Evolutionary conservation across 2,797 vertebrate genomes (phyloP).

Genomic region (Alosa sapidissima): DNA sequence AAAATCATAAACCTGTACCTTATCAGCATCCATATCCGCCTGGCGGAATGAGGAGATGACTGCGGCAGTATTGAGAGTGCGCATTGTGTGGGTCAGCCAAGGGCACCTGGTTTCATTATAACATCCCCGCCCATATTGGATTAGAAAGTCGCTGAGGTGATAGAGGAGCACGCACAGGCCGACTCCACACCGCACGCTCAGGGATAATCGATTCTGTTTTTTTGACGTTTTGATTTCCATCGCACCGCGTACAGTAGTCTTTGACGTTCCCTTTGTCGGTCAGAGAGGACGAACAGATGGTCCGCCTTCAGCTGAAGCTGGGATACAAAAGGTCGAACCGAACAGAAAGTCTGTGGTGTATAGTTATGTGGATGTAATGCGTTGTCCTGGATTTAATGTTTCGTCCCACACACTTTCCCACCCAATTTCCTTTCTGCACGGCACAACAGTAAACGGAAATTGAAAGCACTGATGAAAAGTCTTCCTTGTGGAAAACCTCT

Average conservation of each 20-base stretch:
- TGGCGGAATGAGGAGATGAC: slow-evolving; percentile 16
- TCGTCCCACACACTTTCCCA: neutral
- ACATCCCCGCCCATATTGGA: slow-evolving; percentile 18
- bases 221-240: neutral
- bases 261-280: slow-evolving; percentile 41
- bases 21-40: slow-evolving; percentile 12
- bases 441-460: neutral
- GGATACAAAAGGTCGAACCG: neutral
- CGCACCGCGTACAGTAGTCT: neutral
- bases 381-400: neutral
- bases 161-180: neutral
- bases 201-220: slow-evolving; percentile 48
- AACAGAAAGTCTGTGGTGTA: neutral
- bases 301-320: neutral
- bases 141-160: slow-evolving; percentile 36
- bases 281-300: neutral
- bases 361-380: neutral
- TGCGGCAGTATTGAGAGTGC: slow-evolving; percentile 23
- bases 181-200: neutral
- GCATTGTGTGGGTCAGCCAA: slow-evolving; percentile 36
- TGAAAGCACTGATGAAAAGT: neutral
- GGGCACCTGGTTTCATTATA: slow-evolving; percentile 43
- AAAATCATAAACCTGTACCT: slow-evolving; percentile 26
- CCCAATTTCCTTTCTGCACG: neutral
- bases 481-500: neutral